phyloP scores from a whole-genome alignment of 2,888 invertebrate species.

The Machimus rusticus region DNA sequence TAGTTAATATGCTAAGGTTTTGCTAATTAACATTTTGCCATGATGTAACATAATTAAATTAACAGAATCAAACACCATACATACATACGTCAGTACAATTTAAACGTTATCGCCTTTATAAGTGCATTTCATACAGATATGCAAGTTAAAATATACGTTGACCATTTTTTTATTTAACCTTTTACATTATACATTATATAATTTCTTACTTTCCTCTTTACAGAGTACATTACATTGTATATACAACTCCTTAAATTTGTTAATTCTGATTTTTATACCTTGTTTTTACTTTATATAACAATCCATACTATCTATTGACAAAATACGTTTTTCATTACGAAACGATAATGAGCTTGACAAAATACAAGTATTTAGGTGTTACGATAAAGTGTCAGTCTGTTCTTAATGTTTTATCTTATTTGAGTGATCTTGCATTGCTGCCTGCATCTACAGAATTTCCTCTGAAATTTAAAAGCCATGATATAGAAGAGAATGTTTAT shows the following conservation, averaged over 20 bases:
- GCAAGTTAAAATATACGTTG: constrained; percentile 21
- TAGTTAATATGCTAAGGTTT: not conserved
- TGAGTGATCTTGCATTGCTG: constrained; percentile 2
- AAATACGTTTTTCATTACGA: constrained; percentile 1
- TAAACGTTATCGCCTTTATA: constrained; percentile 24
- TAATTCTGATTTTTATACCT: constrained; percentile 6
- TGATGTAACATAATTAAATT: constrained; percentile 18
- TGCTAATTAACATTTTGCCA: constrained; percentile 1
- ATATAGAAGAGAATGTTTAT: not conserved
- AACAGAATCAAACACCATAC: constrained; percentile 29
- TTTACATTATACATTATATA: not conserved
- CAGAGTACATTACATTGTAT: constrained; percentile 20
- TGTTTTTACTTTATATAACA: constrained; percentile 12
- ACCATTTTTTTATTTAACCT: not conserved
- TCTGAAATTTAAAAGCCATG: not conserved
- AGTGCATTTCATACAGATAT: constrained; percentile 32
- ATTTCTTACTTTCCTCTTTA: constrained; percentile 10
- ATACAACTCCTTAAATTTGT: constrained; percentile 27
- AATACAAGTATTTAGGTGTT: constrained; percentile 11
- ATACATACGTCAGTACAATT: constrained; percentile 34
- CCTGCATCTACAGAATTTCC: not conserved
- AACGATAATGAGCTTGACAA: constrained; percentile 16
- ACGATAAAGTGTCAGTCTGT: constrained; percentile 13
- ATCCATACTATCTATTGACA: constrained; percentile 35
- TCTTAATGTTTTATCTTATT: constrained; percentile 12